Evolutionary conservation across 92 coral and sea anemone species (phyloP).

Genomic region (Epizoanthus rinbou): DNA sequence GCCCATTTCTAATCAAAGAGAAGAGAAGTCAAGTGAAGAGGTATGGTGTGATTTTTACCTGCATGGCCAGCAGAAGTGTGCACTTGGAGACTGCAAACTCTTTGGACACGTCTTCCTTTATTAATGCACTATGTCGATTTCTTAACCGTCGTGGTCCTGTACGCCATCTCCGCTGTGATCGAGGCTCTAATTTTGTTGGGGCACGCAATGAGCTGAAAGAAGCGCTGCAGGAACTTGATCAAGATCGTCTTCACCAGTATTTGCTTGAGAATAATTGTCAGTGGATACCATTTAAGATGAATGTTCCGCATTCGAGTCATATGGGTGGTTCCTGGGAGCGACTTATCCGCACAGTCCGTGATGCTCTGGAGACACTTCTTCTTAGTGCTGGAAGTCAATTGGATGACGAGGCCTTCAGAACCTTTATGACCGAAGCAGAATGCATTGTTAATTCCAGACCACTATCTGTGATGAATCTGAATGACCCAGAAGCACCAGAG

Average conservation of each 20-base stretch:
- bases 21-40: slow-evolving; percentile 8
- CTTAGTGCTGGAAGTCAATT: slow-evolving; percentile 32
- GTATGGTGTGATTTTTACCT: slow-evolving; percentile 3
- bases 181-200: slow-evolving; percentile 43
- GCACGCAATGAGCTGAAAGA: slow-evolving; percentile 32
- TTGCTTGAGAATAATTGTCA: slow-evolving; percentile 35
- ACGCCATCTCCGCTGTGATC: slow-evolving; percentile 33
- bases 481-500: slow-evolving; percentile 42
- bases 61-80: slow-evolving; percentile 36
- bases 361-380: slow-evolving; percentile 33
- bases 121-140: slow-evolving; percentile 50
- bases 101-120: slow-evolving; percentile 50
- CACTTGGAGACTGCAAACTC: slow-evolving; percentile 54
- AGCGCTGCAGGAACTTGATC: slow-evolving; percentile 12
- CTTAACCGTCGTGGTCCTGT: slow-evolving; percentile 37
- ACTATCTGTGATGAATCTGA: slow-evolving; percentile 31
- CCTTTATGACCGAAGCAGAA: slow-evolving; percentile 46
- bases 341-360: slow-evolving; percentile 30
- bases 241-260: slow-evolving; percentile 11
- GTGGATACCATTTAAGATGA: slow-evolving; percentile 39
- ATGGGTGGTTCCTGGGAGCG: slow-evolving; percentile 49
- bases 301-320: slow-evolving; percentile 34
- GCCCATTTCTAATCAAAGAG: slow-evolving; percentile 27
- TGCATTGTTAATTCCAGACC: slow-evolving; percentile 48
- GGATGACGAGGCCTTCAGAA: slow-evolving; percentile 46